phyloP scores from a whole-genome alignment of 2,888 invertebrate species.

The Candidula unifasciata region DNA sequence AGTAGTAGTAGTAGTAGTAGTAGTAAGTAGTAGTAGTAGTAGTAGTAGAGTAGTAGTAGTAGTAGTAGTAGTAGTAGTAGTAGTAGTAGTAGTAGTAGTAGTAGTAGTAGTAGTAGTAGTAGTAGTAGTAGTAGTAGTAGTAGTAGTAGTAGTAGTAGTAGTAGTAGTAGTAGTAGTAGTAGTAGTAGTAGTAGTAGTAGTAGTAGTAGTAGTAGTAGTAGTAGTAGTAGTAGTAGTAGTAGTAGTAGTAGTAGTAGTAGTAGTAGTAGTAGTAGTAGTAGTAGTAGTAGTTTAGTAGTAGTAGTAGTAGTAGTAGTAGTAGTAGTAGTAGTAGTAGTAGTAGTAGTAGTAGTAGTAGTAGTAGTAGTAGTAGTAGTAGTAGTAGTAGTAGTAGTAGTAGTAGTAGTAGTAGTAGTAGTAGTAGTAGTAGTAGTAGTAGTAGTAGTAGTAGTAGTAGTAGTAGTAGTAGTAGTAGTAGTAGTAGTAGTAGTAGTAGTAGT shows the following conservation, averaged over 20 bases:
- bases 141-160: conserved; percentile 24
- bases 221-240: conserved; percentile 16
- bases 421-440: conserved; percentile 10
- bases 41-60: too few relatives aligned
- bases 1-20: not conserved
- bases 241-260: conserved; percentile 11
- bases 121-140: conserved; percentile 16
- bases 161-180: conserved; percentile 3
- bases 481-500: conserved; percentile 18
- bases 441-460: conserved; percentile 22
- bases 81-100: not conserved
- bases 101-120: not conserved
- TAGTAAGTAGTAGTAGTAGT: not conserved
- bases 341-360: conserved; percentile 1
- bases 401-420: not conserved
- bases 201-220: conserved; percentile 8
- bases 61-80: not conserved
- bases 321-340: not conserved
- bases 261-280: conserved; percentile 7
- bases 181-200: conserved; percentile 5
- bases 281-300: not conserved
- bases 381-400: not conserved
- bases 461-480: conserved; percentile 20
- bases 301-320: not conserved
- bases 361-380: not conserved